These are phyloP conservation scores for Bubo bubo DNA, from an alignment of 2,113 vertebrate genomes.

Conservation along the genomic window DNA sequence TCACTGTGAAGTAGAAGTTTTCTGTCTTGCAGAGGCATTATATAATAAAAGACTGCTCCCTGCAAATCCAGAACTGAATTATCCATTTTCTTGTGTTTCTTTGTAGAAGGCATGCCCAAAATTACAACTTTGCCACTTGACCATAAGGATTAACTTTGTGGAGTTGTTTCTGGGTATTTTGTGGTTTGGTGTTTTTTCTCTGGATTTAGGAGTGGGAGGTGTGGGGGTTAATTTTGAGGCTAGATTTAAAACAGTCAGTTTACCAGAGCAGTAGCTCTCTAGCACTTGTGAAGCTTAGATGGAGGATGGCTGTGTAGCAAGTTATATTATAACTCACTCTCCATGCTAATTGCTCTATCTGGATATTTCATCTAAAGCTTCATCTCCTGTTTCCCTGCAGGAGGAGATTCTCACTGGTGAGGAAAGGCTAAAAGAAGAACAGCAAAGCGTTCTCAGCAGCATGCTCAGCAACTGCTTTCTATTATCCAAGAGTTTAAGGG, in stretches of 20 bases:
- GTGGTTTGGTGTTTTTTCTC: neutral
- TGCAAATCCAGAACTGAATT: neutral
- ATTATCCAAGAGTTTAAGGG: constrained; percentile 87
- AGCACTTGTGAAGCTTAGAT: neutral
- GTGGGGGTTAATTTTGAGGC: neutral
- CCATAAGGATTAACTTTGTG: neutral
- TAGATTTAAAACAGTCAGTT: neutral
- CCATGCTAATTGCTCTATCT: neutral
- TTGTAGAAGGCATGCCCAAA: neutral
- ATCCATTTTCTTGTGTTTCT: neutral
- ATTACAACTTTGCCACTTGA: neutral
- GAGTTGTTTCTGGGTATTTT: neutral
- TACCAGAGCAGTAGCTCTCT: neutral
- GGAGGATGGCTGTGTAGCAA: neutral
- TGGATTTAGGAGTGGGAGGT: neutral
- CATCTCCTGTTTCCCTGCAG: constrained; percentile 31
- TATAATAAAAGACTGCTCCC: neutral
- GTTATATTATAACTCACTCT: neutral
- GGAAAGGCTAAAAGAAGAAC: constrained; percentile 74
- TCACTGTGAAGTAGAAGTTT: neutral
- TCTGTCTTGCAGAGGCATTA: neutral
- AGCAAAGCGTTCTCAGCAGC: constrained; percentile 77
- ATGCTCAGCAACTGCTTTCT: constrained; percentile 79
- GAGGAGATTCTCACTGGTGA: constrained; percentile 75
- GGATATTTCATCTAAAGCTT: neutral